Conservation (phyloP, 2,113 vertebrate genomes). For the Archilochus colubris region DNA sequence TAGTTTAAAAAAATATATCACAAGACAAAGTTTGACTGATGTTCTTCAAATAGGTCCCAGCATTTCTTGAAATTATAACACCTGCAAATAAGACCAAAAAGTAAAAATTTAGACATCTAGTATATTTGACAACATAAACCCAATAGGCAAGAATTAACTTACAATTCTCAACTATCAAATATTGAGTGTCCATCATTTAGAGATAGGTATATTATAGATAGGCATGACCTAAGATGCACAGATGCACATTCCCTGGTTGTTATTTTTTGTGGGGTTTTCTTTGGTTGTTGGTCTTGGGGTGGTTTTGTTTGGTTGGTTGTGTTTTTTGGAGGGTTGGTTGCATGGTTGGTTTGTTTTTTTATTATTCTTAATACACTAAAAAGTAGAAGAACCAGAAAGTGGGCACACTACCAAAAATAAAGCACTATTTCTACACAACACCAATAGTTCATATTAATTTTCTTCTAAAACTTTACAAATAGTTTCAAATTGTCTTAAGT, state of each 20-base stretch:
- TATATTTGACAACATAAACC: not conserved
- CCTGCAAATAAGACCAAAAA: constrained; percentile 69
- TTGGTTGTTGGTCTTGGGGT: not conserved
- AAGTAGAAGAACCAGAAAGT: not conserved
- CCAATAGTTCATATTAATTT: not conserved
- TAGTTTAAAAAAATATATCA: constrained; percentile 62
- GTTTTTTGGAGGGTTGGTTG: too few species aligned
- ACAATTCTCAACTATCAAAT: not conserved
- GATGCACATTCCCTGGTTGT: not conserved
- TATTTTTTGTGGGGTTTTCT: not conserved
- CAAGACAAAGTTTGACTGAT: not conserved
- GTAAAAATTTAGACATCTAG: not conserved
- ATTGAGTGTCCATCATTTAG: not conserved
- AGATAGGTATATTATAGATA: not conserved
- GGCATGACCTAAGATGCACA: too few species aligned
- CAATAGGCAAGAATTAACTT: not conserved
- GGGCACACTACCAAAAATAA: not conserved
- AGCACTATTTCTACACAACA: not conserved
- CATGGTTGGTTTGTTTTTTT: too few species aligned
- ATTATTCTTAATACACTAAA: not conserved
- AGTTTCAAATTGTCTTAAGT: not conserved
- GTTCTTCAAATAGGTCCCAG: constrained; percentile 57
- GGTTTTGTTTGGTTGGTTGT: not conserved
- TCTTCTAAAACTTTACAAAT: not conserved
- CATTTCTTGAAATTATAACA: constrained; percentile 59